Percentiles rank a stretch among this genome's conserved stretches.
Evolutionary conservation across 2,797 vertebrate genomes (phyloP).

Genomic region (Brotula barbata): DNA sequence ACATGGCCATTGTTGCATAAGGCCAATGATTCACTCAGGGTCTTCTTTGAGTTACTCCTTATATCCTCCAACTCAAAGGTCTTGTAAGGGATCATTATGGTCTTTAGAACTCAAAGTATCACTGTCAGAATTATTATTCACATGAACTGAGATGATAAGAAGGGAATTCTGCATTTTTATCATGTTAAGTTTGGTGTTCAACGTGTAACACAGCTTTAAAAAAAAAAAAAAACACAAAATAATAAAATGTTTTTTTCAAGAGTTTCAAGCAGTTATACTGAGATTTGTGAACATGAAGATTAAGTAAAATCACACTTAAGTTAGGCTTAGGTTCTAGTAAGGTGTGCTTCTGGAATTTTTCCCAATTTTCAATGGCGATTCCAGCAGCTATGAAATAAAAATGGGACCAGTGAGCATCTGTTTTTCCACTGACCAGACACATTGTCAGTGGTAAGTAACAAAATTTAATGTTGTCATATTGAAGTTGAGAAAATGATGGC

Average conservation of each 20-base stretch:
- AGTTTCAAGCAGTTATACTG: slow-evolving; percentile 31
- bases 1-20: slow-evolving; percentile 59
- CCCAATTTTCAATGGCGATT: too few species aligned
- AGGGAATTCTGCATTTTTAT: slow-evolving; percentile 63
- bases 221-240: slow-evolving; percentile 2
- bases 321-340: too few species aligned
- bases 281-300: slow-evolving; percentile 60
- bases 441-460: too few species aligned
- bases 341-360: too few species aligned
- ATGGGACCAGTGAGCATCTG: too few species aligned
- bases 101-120: slow-evolving; percentile 58
- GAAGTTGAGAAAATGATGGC: slow-evolving; percentile 12
- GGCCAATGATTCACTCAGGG: slow-evolving; percentile 80
- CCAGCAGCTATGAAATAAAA: too few species aligned
- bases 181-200: slow-evolving; percentile 37
- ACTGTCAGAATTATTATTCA: slow-evolving; percentile 51
- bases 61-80: slow-evolving; percentile 63
- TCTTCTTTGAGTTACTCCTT: slow-evolving; percentile 68
- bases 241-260: slow-evolving; percentile 11
- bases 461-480: too few species aligned
- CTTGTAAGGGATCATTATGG: slow-evolving; percentile 62
- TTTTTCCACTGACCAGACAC: too few species aligned
- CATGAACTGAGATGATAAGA: slow-evolving; percentile 47
- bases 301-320: too few species aligned
- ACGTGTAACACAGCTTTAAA: slow-evolving; percentile 38